Percentiles rank a stretch among this genome's conserved stretches.
Conservation (phyloP, 2,113 vertebrate genomes). For the Alces alces region DNA sequence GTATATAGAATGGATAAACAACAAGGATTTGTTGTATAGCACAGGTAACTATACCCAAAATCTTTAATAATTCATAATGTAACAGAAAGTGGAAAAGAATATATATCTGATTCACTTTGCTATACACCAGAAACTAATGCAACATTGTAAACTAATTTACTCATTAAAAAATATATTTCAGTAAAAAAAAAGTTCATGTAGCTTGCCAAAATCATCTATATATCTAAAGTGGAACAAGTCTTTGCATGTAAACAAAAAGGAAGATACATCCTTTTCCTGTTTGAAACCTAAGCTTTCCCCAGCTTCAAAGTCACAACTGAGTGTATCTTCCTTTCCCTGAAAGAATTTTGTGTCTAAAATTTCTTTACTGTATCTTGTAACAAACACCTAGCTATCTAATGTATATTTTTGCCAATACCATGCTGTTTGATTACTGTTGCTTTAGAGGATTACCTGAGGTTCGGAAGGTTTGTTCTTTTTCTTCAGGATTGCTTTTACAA, state of each 20-base stretch:
- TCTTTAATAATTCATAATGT: background rate
- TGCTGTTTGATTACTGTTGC: background rate
- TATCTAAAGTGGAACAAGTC: background rate
- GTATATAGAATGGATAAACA: background rate
- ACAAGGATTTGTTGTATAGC: background rate
- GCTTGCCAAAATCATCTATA: background rate
- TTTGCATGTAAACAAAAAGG: background rate
- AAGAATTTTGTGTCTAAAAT: background rate
- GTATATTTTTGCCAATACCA: background rate
- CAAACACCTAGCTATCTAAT: background rate
- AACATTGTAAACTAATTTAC: background rate
- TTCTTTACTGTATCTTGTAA: background rate
- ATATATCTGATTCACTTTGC: background rate
- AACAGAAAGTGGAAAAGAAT: background rate
- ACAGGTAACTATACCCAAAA: background rate
- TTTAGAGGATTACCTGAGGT: background rate
- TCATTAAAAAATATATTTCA: background rate
- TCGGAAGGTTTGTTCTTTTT: background rate
- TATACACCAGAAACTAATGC: background rate
- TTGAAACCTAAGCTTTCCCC: background rate
- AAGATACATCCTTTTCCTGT: background rate
- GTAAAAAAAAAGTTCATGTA: background rate
- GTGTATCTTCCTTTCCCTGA: background rate
- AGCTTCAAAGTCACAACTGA: background rate
- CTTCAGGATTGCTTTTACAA: background rate